Conservation (phyloP, 2,797 vertebrate genomes). For the Craterocephalus amniculus region DNA sequence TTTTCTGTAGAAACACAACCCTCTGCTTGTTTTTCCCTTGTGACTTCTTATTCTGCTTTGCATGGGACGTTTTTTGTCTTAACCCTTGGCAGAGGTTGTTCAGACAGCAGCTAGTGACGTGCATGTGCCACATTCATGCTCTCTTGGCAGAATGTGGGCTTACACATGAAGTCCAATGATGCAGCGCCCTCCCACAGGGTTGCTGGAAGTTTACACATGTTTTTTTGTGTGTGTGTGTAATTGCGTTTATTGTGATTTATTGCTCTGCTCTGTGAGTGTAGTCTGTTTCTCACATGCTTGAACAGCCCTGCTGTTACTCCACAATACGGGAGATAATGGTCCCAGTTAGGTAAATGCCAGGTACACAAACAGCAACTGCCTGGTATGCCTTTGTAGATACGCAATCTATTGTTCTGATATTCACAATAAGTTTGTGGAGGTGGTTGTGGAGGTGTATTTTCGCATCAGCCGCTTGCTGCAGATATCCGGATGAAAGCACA, state of each 20-base stretch:
- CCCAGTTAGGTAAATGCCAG: not conserved
- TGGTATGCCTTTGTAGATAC: not conserved
- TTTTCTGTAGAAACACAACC: not conserved
- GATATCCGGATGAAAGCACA: slow-evolving; percentile 92
- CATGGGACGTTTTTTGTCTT: not conserved
- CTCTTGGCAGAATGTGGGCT: not conserved
- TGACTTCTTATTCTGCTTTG: not conserved
- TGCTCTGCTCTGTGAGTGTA: not conserved
- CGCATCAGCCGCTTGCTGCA: slow-evolving; percentile 92
- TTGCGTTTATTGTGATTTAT: not conserved
- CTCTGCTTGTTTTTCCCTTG: not conserved
- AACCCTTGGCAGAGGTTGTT: not conserved
- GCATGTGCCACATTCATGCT: not conserved
- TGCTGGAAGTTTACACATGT: not conserved
- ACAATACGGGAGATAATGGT: not conserved
- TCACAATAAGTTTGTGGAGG: not conserved
- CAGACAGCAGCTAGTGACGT: not conserved
- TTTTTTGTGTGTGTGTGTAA: not conserved
- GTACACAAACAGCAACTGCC: not conserved
- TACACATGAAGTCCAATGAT: not conserved
- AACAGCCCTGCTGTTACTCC: not conserved
- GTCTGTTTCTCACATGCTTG: not conserved
- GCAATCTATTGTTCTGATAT: not conserved
- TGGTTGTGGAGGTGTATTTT: slow-evolving; percentile 19
- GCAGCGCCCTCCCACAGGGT: not conserved